Evolutionary conservation across 2,113 vertebrate genomes (phyloP).

Genomic region (Melospiza georgiana): DNA sequence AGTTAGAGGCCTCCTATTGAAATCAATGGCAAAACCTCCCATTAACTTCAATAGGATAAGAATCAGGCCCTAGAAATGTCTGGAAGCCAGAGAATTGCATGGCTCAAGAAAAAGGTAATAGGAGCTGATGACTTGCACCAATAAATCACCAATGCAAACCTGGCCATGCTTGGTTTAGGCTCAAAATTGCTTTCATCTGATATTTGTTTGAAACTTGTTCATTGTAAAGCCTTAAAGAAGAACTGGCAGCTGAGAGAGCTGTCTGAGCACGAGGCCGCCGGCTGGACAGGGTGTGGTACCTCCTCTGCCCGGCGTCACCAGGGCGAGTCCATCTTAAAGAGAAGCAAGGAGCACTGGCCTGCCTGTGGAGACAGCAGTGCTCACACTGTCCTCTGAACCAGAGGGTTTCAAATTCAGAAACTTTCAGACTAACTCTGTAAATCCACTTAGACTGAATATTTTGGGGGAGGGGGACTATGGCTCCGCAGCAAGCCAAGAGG

Average conservation of each 20-base stretch:
- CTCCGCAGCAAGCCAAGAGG: constrained; percentile 21
- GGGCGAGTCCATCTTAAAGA: not conserved
- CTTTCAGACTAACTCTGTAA: constrained; percentile 27
- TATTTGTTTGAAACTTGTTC: not conserved
- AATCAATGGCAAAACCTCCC: constrained; percentile 28
- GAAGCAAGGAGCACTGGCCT: not conserved
- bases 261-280: not conserved
- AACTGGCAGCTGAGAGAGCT: not conserved
- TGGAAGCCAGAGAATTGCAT: constrained; percentile 15
- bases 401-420: constrained; percentile 9
- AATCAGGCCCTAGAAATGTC: constrained; percentile 10
- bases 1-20: constrained; percentile 26
- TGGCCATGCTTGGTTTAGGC: not conserved
- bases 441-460: constrained; percentile 24
- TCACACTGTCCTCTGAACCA: not conserved
- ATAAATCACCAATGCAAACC: constrained; percentile 51
- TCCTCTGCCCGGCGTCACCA: not conserved
- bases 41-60: constrained; percentile 14
- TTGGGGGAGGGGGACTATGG: not conserved
- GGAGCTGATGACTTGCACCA: constrained; percentile 36
- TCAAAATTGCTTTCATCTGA: constrained; percentile 54
- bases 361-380: not conserved
- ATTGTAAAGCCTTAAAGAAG: not conserved
- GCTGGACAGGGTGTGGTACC: not conserved
- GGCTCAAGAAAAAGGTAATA: constrained; percentile 48